Evolutionary conservation across 2,888 invertebrate genomes (phyloP).

Genomic region (Agrotis ipsilon): DNA sequence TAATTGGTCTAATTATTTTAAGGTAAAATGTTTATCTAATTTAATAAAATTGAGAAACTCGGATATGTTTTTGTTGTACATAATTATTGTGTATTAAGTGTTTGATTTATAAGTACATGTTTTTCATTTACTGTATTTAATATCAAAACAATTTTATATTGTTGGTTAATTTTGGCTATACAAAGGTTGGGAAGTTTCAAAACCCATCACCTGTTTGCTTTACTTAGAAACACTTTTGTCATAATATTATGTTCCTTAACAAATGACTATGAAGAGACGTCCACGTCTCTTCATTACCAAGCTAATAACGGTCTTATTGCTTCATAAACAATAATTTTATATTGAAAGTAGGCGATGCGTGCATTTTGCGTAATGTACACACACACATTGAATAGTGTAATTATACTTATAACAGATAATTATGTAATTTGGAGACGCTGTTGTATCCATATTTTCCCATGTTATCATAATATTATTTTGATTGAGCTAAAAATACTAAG

Average conservation of each 20-base stretch:
- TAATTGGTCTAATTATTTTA: conserved; percentile 17
- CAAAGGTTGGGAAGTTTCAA: conserved; percentile 28
- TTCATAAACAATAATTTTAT: conserved; percentile 40
- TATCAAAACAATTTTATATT: conserved; percentile 11
- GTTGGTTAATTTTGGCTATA: conserved; percentile 17
- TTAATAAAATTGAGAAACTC: not conserved
- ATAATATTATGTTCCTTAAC: not conserved
- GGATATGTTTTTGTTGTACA: conserved; percentile 9
- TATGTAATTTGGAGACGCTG: conserved; percentile 15
- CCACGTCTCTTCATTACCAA: conserved; percentile 5
- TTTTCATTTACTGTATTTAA: conserved; percentile 12
- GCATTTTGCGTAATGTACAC: conserved; percentile 34
- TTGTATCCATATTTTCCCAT: conserved; percentile 34
- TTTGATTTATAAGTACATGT: not conserved
- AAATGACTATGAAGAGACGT: too few relatives aligned
- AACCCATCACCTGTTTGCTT: conserved; percentile 43
- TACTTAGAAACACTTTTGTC: conserved; percentile 20
- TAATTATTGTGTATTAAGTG: conserved; percentile 2
- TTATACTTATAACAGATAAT: conserved; percentile 16
- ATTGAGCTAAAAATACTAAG: conserved; percentile 7
- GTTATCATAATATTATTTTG: conserved; percentile 30
- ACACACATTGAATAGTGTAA: conserved; percentile 5
- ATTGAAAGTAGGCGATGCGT: conserved; percentile 55
- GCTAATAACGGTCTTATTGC: conserved; percentile 7
- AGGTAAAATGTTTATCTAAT: conserved; percentile 21